Base-by-base conservation (phyloP, 2,113 vertebrate genomes). In the Rhinolophus ferrumequinum region DNA sequence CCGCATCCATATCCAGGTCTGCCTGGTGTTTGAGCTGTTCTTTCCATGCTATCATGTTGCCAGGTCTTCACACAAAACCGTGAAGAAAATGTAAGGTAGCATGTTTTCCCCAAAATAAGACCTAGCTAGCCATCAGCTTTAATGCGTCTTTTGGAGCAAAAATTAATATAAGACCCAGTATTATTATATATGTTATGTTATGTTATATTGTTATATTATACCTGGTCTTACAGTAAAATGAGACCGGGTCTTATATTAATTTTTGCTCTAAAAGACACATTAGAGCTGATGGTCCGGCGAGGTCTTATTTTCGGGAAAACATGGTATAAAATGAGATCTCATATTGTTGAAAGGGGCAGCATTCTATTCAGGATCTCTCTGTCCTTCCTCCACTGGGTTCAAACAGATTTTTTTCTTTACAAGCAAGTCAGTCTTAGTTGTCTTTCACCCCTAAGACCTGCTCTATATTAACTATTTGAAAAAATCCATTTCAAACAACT, bases 401-500 rank as follows among this genome's bases (percentile, higher is more conserved):
- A 69, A 70, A 60, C 15, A n/a, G 30, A 60, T 18, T 44, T 69
- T 54, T n/a, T 60, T 96, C 70, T 22, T 64, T 54, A 83, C 15
- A 58, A 60, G 60, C 64, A 35, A 86, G 56, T 15, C 18, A 72
- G 16, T 67, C 69, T 81, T 44, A 60, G 24, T 33, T 58, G 28
- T 69, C 62, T n/a, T 75, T 83, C 44, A 56, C 58, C 44, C 50
- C 52, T n/a, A 85, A 21, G 22, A 60, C 70, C n/a, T 13, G 19
- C 24, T 76, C 35, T 84, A 6, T 13, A 35, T 33, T 26, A 85
- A 81, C 24, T 47, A 62, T 52, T 70, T 73, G 38, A 44, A 75
- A 73, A 80, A 72, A 50, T 62, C 72, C 11, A 80, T 30, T 88
- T 95, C 28, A 77, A 72, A 86, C 38, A 30, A 72, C 66, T 86